A percentile compares a stretch with the other conserved stretches of the same genome.
These are phyloP conservation scores for Diorhabda sublineata DNA, from an alignment of 1,140 invertebrate genomes.

Conservation along the genomic window DNA sequence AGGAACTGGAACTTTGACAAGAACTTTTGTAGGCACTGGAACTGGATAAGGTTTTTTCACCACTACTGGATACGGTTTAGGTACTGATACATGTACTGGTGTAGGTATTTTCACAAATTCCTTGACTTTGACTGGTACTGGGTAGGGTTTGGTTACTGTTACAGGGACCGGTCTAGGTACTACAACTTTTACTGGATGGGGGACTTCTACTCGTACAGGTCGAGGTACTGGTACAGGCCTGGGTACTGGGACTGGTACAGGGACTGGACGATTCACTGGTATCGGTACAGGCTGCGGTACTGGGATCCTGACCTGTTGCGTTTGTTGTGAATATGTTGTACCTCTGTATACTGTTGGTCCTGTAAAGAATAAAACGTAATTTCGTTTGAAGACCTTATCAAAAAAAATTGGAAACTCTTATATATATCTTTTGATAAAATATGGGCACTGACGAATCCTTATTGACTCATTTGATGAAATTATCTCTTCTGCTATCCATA, in stretches of 20 bases:
- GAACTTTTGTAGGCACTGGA: conserved; percentile 32
- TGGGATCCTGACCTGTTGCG: conserved; percentile 41
- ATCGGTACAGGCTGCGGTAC: conserved; percentile 43
- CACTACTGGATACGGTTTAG: conserved; percentile 39
- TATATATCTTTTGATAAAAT: conserved; percentile 2
- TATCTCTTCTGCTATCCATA: too few species aligned
- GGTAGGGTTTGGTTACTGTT: conserved; percentile 35
- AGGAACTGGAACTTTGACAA: conserved; percentile 33
- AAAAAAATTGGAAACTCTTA: too few species aligned
- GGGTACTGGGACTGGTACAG: conserved; percentile 39
- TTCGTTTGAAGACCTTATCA: too few species aligned
- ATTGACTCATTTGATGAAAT: too few species aligned
- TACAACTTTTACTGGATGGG: conserved; percentile 35
- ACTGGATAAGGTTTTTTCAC: conserved; percentile 36
- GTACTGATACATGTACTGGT: conserved; percentile 40
- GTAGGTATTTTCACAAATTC: conserved; percentile 44
- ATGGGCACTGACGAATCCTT: neutral
- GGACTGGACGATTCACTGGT: conserved; percentile 30
- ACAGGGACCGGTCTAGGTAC: conserved; percentile 38
- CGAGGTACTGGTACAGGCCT: conserved; percentile 42
- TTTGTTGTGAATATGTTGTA: conserved; percentile 32
- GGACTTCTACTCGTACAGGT: conserved; percentile 41
- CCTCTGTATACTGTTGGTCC: conserved; percentile 21
- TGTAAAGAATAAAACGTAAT: too few species aligned
- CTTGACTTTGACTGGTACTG: conserved; percentile 42